Base-by-base conservation (phyloP, 1,140 invertebrate species). In the Homarus americanus region DNA sequence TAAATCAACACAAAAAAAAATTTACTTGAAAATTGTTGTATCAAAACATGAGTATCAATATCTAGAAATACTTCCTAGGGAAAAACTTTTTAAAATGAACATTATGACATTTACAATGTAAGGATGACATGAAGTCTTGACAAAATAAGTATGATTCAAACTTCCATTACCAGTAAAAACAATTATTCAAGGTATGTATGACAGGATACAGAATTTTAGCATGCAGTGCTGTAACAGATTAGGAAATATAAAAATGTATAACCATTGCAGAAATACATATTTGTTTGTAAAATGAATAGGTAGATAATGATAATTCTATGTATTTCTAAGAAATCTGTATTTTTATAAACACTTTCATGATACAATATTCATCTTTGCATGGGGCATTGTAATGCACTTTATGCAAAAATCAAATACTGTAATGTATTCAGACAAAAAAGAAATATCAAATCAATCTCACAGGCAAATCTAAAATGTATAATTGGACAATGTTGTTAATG, bases 71-170 rank as follows among this genome's bases (percentile, higher is more conserved):
- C 73, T 73, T 69, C 82, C 69, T 38, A 38, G 34, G 49, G 44
- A 2, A 85, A 66, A 80, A n/a, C n/a, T 32, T 40, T 72, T 84
- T 49, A n/a, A 85, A 85, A 85, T 85, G 63, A 85, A 85, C 82
- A 75, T 69, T 85, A 85, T 85, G 82, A 85, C 82, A 85, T 85
- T 85, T 72, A 85, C 82, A 85, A 85, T 85, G 82, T 85, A 85
- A 85, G 66, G 82, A 85, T 85, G 82, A 85, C 38, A 85, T 73
- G 66, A 73, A 85, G 66, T 49, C 82, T 41, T 69, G 66, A 83
- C 41, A 69, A 44, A 76, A 76, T 38, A 76, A 15, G 17, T 41
- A 49, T 73, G 66, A 85, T 69, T 85, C 24, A 24, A 69, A 32
- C 63, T 69, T 69, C 69, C 82, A 85, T 85, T 73, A 85, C 82